Evolutionary conservation across 2,888 invertebrate species (phyloP).

Genomic region (Aleiodes testaceus): DNA sequence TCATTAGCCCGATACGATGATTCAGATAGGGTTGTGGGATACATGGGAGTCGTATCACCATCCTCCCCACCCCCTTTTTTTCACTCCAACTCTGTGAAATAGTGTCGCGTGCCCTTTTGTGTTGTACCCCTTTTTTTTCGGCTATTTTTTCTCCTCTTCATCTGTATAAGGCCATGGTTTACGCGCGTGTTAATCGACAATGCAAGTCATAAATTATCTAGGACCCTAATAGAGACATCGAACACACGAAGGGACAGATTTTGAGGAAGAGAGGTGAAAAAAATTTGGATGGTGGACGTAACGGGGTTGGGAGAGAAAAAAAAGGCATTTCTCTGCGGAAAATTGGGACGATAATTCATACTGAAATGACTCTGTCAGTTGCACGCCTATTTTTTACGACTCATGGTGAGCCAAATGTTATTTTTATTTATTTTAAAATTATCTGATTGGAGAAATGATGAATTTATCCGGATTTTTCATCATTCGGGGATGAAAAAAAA

Average conservation of each 20-base stretch:
- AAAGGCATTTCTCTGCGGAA: slow-evolving; percentile 54
- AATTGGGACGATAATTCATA: slow-evolving; percentile 66
- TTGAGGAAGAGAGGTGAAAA: slow-evolving; percentile 30
- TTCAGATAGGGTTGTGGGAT: slow-evolving; percentile 66
- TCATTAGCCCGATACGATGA: slow-evolving; percentile 68
- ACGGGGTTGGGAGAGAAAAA: slow-evolving; percentile 27
- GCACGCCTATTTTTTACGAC: slow-evolving; percentile 55
- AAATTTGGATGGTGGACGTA: slow-evolving; percentile 36
- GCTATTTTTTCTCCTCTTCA: slow-evolving; percentile 44
- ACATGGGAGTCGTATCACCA: slow-evolving; percentile 33
- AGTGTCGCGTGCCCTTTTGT: slow-evolving; percentile 69
- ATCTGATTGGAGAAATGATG: no score
- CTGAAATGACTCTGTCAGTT: slow-evolving; percentile 61
- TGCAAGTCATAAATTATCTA: slow-evolving; percentile 71
- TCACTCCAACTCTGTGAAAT: slow-evolving; percentile 48
- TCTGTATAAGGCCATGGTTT: slow-evolving; percentile 59
- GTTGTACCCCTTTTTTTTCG: slow-evolving; percentile 64
- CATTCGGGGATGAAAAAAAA: slow-evolving; percentile 26
- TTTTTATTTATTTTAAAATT: background rate
- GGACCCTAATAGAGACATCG: slow-evolving; percentile 69
- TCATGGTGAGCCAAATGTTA: slow-evolving; percentile 24
- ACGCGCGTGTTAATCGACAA: slow-evolving; percentile 72
- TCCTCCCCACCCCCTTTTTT: slow-evolving; percentile 47
- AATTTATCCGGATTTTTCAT: no score
- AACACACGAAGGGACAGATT: slow-evolving; percentile 31